Evolutionary conservation across 92 coral and sea anemone species (phyloP).

Genomic region (Siderastrea siderea): DNA sequence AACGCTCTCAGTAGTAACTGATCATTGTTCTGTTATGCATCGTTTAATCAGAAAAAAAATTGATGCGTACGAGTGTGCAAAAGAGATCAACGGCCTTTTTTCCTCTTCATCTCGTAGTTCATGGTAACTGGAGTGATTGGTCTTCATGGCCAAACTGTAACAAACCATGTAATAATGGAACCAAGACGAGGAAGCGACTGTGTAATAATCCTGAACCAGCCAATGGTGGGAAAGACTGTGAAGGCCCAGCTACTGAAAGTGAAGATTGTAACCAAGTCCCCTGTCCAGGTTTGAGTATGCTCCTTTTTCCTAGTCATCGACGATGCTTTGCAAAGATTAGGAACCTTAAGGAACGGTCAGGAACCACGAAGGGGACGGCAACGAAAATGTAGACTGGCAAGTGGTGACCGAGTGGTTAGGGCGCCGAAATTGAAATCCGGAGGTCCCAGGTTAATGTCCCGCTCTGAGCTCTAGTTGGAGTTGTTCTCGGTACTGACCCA

Average conservation of each 20-base stretch:
- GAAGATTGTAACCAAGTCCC: conserved; percentile 28
- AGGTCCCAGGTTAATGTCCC: too few species aligned
- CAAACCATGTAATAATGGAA: conserved; percentile 66
- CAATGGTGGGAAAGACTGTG: conserved; percentile 57
- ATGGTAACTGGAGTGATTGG: conserved; percentile 64
- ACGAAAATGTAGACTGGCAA: too few species aligned
- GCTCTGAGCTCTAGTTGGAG: too few species aligned
- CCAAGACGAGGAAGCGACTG: conserved; percentile 34
- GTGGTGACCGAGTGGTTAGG: too few species aligned
- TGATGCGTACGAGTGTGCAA: too few species aligned
- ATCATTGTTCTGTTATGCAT: too few species aligned
- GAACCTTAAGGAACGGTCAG: not conserved
- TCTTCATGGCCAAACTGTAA: conserved; percentile 65
- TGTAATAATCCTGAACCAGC: conserved; percentile 58
- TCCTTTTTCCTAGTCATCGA: too few species aligned
- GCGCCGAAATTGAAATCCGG: too few species aligned
- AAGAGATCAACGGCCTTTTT: not conserved
- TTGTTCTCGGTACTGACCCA: too few species aligned
- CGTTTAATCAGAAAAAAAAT: too few species aligned
- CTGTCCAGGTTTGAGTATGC: conserved; percentile 53
- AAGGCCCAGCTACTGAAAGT: conserved; percentile 18
- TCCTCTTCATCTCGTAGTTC: conserved; percentile 9
- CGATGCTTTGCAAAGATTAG: not conserved
- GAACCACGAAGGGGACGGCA: not conserved
- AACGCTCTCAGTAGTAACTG: too few species aligned